phyloP scores from a whole-genome alignment of 2,888 invertebrate species.

The Taphrorychus bicolor region DNA sequence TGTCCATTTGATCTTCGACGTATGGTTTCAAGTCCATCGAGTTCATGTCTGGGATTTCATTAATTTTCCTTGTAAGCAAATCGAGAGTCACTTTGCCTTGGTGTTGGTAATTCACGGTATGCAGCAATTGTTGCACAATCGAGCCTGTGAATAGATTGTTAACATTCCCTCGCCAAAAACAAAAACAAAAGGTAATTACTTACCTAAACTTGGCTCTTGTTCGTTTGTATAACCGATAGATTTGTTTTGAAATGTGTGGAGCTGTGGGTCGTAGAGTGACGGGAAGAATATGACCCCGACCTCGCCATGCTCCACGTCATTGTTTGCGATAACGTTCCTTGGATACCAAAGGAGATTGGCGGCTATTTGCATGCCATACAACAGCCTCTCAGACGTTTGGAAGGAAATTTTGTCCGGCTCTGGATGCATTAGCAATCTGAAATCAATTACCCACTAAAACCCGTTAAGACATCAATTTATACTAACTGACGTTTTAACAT shows the following conservation, averaged over 20 bases:
- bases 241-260: constrained; percentile 46
- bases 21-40: constrained; percentile 65
- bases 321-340: constrained; percentile 69
- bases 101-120: constrained; percentile 64
- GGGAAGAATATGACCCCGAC: constrained; percentile 65
- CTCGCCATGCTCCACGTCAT: constrained; percentile 63
- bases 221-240: constrained; percentile 49
- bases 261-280: constrained; percentile 58
- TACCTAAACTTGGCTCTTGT: constrained; percentile 60
- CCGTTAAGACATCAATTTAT: background rate
- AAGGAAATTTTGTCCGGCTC: constrained; percentile 48
- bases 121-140: constrained; percentile 65
- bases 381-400: constrained; percentile 59
- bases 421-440: constrained; percentile 55
- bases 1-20: constrained; percentile 52
- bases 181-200: too few species aligned
- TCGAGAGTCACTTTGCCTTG: constrained; percentile 62
- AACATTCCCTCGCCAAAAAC: background rate
- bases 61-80: constrained; percentile 61
- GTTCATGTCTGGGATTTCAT: constrained; percentile 63
- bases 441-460: constrained; percentile 12
- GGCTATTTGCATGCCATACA: constrained; percentile 68
- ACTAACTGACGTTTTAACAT: constrained; percentile 46
- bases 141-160: constrained; percentile 49
- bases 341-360: constrained; percentile 76